phyloP scores from a whole-genome alignment of 2,888 invertebrate species.

The Thereva nobilitata region DNA sequence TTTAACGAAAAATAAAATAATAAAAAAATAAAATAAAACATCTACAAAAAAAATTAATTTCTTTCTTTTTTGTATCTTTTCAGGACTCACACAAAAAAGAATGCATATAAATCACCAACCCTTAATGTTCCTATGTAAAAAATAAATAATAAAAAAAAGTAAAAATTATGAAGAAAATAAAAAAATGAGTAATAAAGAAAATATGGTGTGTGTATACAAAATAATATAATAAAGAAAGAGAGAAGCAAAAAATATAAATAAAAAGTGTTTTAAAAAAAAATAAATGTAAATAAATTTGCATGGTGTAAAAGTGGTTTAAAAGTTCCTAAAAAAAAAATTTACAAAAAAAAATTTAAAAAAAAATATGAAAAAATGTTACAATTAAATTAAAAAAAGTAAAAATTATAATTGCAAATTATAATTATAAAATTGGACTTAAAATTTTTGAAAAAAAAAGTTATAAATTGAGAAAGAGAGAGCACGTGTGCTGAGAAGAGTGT shows the following conservation, averaged over 20 bases:
- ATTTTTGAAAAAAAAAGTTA: neutral
- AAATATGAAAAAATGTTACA: neutral
- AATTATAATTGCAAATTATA: neutral
- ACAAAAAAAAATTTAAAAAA: constrained; percentile 6
- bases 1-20: too few relatives aligned
- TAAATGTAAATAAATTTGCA: constrained; percentile 27
- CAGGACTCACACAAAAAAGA: too few relatives aligned
- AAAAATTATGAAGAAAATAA: constrained; percentile 4
- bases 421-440: neutral
- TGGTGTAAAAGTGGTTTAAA: constrained; percentile 26
- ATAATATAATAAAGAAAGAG: neutral
- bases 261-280: constrained; percentile 4
- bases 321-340: constrained; percentile 23
- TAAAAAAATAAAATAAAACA: too few relatives aligned
- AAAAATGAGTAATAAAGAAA: constrained; percentile 4
- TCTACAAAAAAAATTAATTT: too few relatives aligned
- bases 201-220: constrained; percentile 4
- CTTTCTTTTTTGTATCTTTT: too few relatives aligned
- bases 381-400: neutral
- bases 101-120: too few relatives aligned
- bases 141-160: neutral
- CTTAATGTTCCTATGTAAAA: neutral
- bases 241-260: neutral
- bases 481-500: too few relatives aligned
- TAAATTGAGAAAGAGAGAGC: too few relatives aligned